A percentile compares a stretch with the other conserved stretches of the same genome.
These are phyloP conservation scores for Arctia plantaginis DNA, from an alignment of 2,888 invertebrate genomes.

Conservation along the genomic window DNA sequence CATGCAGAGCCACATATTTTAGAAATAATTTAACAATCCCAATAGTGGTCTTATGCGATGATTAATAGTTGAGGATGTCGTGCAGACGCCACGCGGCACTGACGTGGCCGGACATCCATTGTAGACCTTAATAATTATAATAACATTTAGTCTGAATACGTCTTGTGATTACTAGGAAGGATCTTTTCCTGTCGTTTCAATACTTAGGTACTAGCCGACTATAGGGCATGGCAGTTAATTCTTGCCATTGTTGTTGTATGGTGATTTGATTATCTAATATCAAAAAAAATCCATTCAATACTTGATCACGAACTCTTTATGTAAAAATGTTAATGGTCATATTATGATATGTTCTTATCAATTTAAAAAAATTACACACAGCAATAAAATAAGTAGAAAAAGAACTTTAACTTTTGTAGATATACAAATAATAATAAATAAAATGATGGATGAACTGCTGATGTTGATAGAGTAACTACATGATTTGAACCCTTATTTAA, in stretches of 20 bases:
- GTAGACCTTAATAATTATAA: conserved; percentile 54
- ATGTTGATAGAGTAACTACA: no score
- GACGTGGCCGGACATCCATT: conserved; percentile 78
- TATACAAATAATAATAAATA: background rate
- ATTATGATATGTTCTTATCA: background rate
- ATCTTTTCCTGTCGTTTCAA: conserved; percentile 38
- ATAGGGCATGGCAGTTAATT: background rate
- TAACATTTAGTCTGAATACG: conserved; percentile 43
- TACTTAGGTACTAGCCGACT: background rate
- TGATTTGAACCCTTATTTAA: no score
- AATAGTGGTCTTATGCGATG: conserved; percentile 47
- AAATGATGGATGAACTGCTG: background rate
- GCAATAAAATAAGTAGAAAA: background rate
- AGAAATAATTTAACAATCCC: conserved; percentile 46
- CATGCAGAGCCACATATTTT: conserved; percentile 36
- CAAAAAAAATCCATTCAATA: no score
- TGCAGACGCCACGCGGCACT: conserved; percentile 67
- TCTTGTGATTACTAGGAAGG: conserved; percentile 33
- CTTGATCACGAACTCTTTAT: no score
- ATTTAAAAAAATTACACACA: background rate
- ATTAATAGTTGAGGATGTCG: conserved; percentile 72
- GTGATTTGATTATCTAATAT: background rate
- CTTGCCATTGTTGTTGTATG: background rate
- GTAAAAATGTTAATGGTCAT: background rate
- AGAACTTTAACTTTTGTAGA: background rate